Percentiles rank a stretch among this genome's conserved stretches.
These are phyloP conservation scores for Esox niger DNA, from an alignment of 2,113 vertebrate species.

Conservation along the genomic window DNA sequence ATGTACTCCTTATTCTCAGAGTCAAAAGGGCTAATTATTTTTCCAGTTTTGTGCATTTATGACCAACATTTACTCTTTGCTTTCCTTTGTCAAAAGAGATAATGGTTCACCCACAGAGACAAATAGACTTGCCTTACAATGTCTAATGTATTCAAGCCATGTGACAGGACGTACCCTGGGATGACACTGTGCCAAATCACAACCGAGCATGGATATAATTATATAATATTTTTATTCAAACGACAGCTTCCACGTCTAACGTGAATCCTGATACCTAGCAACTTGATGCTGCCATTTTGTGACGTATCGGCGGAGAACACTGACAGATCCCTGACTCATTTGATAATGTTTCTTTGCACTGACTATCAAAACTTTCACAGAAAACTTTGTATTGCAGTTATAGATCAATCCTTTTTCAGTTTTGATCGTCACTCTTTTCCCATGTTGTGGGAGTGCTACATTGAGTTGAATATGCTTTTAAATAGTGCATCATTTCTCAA, in stretches of 20 bases:
- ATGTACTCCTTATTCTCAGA: too few species aligned
- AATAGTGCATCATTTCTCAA: too few species aligned
- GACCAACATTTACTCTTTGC: too few species aligned
- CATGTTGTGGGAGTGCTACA: too few species aligned
- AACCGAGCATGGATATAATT: conserved; percentile 15
- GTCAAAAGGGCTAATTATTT: too few species aligned
- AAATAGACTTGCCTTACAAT: neutral
- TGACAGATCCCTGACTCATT: too few species aligned
- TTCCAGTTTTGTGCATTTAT: too few species aligned
- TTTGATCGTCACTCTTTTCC: too few species aligned
- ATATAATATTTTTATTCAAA: conserved; percentile 26
- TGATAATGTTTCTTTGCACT: conserved; percentile 27
- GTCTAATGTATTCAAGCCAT: neutral
- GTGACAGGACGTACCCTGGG: conserved; percentile 5
- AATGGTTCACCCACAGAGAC: too few species aligned
- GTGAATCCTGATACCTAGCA: conserved; percentile 5
- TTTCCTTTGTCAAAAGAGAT: too few species aligned
- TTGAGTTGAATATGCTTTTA: too few species aligned
- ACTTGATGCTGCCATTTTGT: conserved; percentile 25
- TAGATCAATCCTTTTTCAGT: too few species aligned
- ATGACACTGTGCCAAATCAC: conserved; percentile 16
- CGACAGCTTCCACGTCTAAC: conserved; percentile 6
- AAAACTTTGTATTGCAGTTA: conserved; percentile 20
- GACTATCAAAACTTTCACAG: neutral
- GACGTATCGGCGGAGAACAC: conserved; percentile 13